Base-by-base conservation (phyloP, 2,888 invertebrate genomes). In the Ecliptopera silaceata region DNA sequence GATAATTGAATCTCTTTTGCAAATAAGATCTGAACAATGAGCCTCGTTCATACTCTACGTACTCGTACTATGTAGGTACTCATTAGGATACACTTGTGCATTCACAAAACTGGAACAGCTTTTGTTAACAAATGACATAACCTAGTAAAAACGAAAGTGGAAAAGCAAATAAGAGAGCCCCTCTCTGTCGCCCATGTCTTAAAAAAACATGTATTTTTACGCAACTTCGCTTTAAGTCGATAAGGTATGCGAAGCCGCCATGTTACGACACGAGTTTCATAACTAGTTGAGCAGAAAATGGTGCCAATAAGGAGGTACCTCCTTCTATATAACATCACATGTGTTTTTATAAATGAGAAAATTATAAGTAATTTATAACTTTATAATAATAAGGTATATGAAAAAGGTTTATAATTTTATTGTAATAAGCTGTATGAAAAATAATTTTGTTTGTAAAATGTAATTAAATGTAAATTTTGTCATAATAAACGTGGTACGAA, bases 401-500 rank as follows among this genome's bases (percentile, higher is more conserved):
- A 44, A 44, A 45, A 34, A n/a, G n/a, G n/a, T 54, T 46, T 34
- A 45, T 53, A 42, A 32, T 20, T 13, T 18, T 13, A 17, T 42
- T 26, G 17, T 13, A 17, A n/a, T 45, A 45, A 34, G 45, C 4
- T 36, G 15, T 10, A 3, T 31, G 43, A 31, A 26, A 11, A 29
- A 13, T 39, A 22, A 12, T 26, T n/a, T 43, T 43, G 32, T 38
- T 22, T 15, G 15, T 47, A 38, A 36, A 47, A 26, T 31, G 42
- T 34, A 34, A 29, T 38, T 8, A 42, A 36, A 36, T 26, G 29
- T 34, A 32, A 49, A 13, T 18, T 41, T 10, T 36, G 22, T 20
- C 22, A 31, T 52, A 45, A 44, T 52, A 47, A 17, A 47, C 34
- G 69, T 71, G 74, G 75, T 69, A 67, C 68, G 77, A 74, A 71